Percentiles rank a stretch among this genome's conserved stretches.
Evolutionary conservation across 1,140 invertebrate species (phyloP).

Genomic region (Apis dorsata): DNA sequence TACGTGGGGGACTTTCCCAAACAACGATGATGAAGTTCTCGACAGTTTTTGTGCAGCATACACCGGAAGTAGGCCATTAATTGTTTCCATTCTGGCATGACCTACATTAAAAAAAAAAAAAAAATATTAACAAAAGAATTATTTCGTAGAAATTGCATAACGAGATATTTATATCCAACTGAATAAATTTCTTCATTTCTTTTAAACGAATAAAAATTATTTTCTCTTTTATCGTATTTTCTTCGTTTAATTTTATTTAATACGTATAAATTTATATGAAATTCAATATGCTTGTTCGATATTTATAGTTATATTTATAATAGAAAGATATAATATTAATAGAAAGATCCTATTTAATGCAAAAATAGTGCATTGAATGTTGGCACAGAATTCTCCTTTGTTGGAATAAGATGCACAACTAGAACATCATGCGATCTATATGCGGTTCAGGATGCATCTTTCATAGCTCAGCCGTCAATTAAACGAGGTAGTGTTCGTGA

Average conservation of each 20-base stretch:
- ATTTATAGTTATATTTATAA: too few relatives aligned
- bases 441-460: slow-evolving; percentile 1
- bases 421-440: background rate
- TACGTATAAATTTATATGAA: background rate
- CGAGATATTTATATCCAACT: background rate
- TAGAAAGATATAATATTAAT: too few relatives aligned
- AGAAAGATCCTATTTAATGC: background rate
- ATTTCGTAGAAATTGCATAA: background rate
- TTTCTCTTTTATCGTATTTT: background rate
- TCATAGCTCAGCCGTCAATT: slow-evolving; percentile 22
- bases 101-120: too few relatives aligned
- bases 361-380: background rate
- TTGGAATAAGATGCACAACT: slow-evolving; percentile 1
- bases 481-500: background rate
- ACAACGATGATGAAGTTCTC: background rate
- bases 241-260: too few relatives aligned
- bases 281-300: background rate
- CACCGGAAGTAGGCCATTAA: background rate
- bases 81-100: background rate
- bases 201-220: background rate
- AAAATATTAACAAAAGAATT: too few relatives aligned
- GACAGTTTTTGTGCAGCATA: background rate
- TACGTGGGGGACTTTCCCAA: background rate
- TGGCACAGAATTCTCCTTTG: background rate
- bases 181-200: background rate